phyloP scores from a whole-genome alignment of 1,140 invertebrate species.

The Papilio aristodemus region DNA sequence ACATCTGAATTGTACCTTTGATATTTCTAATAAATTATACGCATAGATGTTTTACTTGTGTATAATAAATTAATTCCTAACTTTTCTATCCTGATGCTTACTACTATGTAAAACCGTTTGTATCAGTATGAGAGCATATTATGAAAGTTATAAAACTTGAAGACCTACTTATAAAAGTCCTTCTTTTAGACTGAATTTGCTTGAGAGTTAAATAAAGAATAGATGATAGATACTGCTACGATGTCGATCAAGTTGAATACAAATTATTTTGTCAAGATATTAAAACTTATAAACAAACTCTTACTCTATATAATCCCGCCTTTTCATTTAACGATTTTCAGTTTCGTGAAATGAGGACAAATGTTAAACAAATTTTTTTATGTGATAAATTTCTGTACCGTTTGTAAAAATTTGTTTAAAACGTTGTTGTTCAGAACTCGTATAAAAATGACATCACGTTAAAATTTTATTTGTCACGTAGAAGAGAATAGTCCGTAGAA shows the following conservation, averaged over 20 bases:
- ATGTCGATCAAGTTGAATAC: neutral
- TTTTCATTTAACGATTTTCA: slow-evolving; percentile 3
- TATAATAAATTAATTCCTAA: neutral
- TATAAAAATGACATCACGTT: slow-evolving; percentile 18
- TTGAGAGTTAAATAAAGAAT: neutral
- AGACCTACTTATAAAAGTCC: neutral
- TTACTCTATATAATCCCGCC: neutral
- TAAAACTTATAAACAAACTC: neutral
- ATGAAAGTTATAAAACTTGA: slow-evolving; percentile 1
- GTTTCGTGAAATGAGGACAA: neutral
- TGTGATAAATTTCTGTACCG: neutral
- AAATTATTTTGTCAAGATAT: slow-evolving; percentile 1
- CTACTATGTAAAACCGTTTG: neutral
- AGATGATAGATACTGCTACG: neutral
- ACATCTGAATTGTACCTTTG: too few relatives aligned
- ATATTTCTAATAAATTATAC: too few relatives aligned
- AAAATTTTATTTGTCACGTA: slow-evolving; percentile 20
- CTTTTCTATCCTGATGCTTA: neutral
- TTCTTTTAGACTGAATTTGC: neutral
- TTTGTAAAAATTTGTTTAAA: neutral
- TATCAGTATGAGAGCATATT: neutral
- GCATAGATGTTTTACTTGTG: too few relatives aligned
- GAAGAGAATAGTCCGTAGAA: neutral
- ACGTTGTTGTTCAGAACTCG: slow-evolving; percentile 14
- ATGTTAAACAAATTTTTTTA: slow-evolving; percentile 11